Conservation (phyloP, 2,797 vertebrate genomes). For the Eulemur albifrons region DNA sequence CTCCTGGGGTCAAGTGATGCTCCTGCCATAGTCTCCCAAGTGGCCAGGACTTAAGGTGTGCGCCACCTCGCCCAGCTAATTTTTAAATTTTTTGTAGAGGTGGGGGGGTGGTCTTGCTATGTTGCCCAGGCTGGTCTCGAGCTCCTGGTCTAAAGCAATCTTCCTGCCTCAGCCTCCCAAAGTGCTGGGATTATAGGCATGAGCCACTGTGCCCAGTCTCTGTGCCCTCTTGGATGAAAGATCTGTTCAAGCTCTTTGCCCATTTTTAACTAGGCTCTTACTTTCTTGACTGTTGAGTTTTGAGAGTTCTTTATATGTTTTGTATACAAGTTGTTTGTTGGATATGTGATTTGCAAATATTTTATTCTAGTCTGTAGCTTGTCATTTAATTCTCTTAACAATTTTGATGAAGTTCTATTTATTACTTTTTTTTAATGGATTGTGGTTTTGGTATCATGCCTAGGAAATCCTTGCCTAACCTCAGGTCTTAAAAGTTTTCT, state of each 20-base stretch:
- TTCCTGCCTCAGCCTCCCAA: no score
- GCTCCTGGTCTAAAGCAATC: no score
- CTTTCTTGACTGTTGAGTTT: neutral
- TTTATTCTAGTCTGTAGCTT: neutral
- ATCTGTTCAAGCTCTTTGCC: neutral
- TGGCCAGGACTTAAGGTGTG: no score
- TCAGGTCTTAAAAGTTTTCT: neutral
- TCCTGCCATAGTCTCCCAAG: no score
- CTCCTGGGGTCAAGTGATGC: no score
- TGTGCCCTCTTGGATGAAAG: neutral
- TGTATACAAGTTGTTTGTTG: neutral
- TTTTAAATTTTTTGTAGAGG: no score
- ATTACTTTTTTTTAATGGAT: neutral
- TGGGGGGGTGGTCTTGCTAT: no score
- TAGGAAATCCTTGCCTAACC: neutral
- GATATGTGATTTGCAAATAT: neutral
- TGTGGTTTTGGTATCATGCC: neutral
- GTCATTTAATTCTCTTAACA: slow-evolving; percentile 15
- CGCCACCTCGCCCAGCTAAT: no score
- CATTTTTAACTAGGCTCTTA: neutral
- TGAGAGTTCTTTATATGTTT: neutral
- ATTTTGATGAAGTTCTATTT: neutral
- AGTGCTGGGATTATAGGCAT: no score
- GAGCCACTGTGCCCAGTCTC: neutral
- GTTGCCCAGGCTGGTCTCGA: no score